Conservation (phyloP, 2,113 vertebrate genomes). For the Carassius auratus region DNA sequence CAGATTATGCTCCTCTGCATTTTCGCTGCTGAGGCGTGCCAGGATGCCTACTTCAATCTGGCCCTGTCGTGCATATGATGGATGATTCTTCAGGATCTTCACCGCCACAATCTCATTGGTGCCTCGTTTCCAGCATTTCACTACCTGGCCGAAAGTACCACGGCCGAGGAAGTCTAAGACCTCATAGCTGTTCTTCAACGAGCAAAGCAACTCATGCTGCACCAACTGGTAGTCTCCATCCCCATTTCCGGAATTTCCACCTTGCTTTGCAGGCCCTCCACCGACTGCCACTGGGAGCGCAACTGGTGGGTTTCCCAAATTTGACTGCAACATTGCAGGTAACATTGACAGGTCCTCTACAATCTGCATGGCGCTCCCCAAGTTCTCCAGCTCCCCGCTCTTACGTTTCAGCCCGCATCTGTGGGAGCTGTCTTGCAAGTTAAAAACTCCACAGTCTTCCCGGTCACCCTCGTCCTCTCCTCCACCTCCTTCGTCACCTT, state of each 20-base stretch:
- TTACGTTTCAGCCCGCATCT: conserved; percentile 99
- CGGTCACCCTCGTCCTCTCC: conserved; percentile 63
- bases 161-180: conserved; percentile 97
- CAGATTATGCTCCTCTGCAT: conserved; percentile 96
- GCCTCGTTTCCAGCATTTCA: conserved; percentile 98
- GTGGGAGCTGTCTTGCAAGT: conserved; percentile 85
- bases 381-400: conserved; percentile 92
- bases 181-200: conserved; percentile 96
- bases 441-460: conserved; percentile 76
- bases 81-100: conserved; percentile 98
- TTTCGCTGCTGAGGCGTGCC: conserved; percentile 93
- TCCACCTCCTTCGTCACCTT: conserved; percentile 45
- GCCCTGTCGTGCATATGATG: conserved; percentile 95
- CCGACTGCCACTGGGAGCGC: conserved; percentile 74
- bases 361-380: conserved; percentile 93
- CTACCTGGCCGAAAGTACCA: conserved; percentile 97
- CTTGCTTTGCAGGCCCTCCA: conserved; percentile 80
- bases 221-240: conserved; percentile 98
- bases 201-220: conserved; percentile 95
- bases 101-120: conserved; percentile 95
- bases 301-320: conserved; percentile 85
- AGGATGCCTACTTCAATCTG: conserved; percentile 98
- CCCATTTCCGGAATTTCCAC: conserved; percentile 76
- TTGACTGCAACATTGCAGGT: conserved; percentile 96
- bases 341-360: conserved; percentile 95